Evolutionary conservation across 2,888 invertebrate genomes (phyloP), one percentile per base, ranked within the genome.

Genomic region (Leptopilina syphax): DNA sequence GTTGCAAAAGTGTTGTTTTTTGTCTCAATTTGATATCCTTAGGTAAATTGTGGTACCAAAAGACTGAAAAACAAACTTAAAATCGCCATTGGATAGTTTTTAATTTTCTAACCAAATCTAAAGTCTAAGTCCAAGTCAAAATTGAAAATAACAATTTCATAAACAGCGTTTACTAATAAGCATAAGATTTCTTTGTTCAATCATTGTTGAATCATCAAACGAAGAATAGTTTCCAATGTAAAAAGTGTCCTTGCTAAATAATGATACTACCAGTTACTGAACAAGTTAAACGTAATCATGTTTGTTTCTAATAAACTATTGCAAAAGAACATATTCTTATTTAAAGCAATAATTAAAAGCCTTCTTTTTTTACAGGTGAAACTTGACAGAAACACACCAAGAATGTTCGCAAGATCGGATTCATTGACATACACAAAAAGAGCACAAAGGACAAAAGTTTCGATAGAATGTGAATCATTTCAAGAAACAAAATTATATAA

Each of bases 351-450:
- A 44, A 44, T 63, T 9, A 63, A 24, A 24, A 2, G 1, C n/a
- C 6, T 8, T n/a, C 24, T 63, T 63, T 63, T 24, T n/a, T 63
- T 73, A 4, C 34, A 73, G 73, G 57, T 34, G 34, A 34, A 34
- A 34, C 34, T 18, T 18, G 24, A 27, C 34, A 54, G 57, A 1
- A 1, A 27, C n/a, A 73, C 27, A 54, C 57, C 34, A 34, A 34
- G 54, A 73, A 73, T 73, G 73, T 57, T 57, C 5, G 57, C 9
- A 73, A 54, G 34, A 13, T 73, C 70, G 34, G 73, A 13, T 57
- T 73, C n/a, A 73, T 57, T 54, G 57, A 57, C 34, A 57, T 34
- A 34, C 13, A 54, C 57, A 73, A 57, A 57, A 27, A 41, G n/a
- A 57, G 4, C n/a, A 54, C 57, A 44, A 44, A 44, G 34, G 34